Evolutionary conservation across 2,888 invertebrate genomes (phyloP), one percentile per base, ranked within the genome.

Genomic region (Pharmacophagus antenor): DNA sequence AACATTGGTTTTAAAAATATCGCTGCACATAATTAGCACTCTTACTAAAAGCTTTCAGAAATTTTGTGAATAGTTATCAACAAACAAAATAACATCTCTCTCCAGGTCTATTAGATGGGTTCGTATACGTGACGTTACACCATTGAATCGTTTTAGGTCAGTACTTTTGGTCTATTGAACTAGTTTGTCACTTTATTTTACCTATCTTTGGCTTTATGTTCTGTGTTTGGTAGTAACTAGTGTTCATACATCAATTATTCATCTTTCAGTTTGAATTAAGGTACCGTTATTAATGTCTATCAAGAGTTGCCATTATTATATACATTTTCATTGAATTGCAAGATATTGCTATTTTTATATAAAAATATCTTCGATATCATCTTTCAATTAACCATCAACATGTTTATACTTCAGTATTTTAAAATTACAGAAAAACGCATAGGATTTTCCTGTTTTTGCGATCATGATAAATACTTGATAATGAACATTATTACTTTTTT

Each of bases 61-160:
- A n/a, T 49, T 54, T 62, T 37, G 17, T 37, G 15, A 51, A 52
- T 56, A 62, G 61, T 58, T 25, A 56, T 52, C 22, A 61, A 61
- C 52, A 52, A 51, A 46, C 15, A 51, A 49, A 20, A 56, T 68
- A 69, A 67, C 70, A 72, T 87, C 82, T 88, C 67, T 85, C 86
- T 80, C 70, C 90, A 90, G 90, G 89, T 90, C 79, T 80, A 67
- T 82, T 86, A 85, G 81, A 79, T 70, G 88, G 82, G 84, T 88
- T 77, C 86, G 85, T 88, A 74, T 75, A 77, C 85, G 85, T 88
- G 79, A 85, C 80, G 78, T 80, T 82, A 77, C 85, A 82, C 77
- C 87, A 85, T 81, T 86, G 85, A 88, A 73, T 83, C 81, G 79
- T 79, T 85, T 85, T 80, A 88, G 88, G 89, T 89, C 83, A 90